Percentiles rank a stretch among this genome's conserved stretches.
phyloP scores from a whole-genome alignment of 2,113 vertebrate genomes.

The Oxyruncus cristatus region DNA sequence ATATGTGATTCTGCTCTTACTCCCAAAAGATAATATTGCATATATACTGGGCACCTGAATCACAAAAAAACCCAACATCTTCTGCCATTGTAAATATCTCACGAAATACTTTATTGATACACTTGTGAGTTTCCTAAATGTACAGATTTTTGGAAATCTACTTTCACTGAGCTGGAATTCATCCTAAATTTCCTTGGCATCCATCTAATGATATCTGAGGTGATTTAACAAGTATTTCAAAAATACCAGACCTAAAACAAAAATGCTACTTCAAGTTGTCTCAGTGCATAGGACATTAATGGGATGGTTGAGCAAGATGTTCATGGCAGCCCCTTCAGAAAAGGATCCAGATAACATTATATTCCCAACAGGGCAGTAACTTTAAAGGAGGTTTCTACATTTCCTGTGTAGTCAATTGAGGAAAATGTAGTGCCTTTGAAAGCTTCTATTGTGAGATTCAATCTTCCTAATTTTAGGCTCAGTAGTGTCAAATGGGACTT shows the following conservation, averaged over 20 bases:
- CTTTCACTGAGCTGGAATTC: conserved; percentile 38
- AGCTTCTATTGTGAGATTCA: not conserved
- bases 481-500: fast-evolving
- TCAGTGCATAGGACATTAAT: not conserved
- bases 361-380: not conserved
- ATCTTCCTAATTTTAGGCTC: not conserved
- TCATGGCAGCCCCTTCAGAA: not conserved
- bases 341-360: not conserved
- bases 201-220: not conserved
- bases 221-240: conserved; percentile 26
- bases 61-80: not conserved
- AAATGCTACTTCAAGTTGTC: not conserved
- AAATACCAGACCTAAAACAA: conserved; percentile 10
- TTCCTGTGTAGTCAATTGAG: fast-evolving
- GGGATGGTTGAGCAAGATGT: not conserved
- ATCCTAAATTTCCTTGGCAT: conserved; percentile 59
- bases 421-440: not conserved
- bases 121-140: conserved; percentile 31
- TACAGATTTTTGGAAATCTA: conserved; percentile 49
- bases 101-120: conserved; percentile 56
- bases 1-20: conserved; percentile 25
- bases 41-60: conserved; percentile 26
- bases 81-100: conserved; percentile 30
- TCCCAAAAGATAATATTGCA: conserved; percentile 38
- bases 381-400: not conserved